These are phyloP conservation scores for Ganaspis brasiliensis DNA, from an alignment of 2,888 invertebrate genomes.

Conservation along the genomic window DNA sequence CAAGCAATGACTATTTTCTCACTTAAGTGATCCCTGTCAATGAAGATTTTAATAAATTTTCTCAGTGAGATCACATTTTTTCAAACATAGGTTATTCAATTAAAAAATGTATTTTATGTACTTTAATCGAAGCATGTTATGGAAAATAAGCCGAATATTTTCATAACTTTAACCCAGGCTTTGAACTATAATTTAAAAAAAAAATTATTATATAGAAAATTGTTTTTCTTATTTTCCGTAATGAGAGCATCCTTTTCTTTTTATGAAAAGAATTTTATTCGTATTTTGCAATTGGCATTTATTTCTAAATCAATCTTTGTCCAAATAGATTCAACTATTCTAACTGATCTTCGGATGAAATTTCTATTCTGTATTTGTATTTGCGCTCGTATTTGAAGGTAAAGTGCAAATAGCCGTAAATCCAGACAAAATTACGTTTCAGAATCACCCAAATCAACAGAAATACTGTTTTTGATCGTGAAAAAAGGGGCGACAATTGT, in stretches of 20 bases:
- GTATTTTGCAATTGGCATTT: no score
- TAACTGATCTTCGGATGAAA: background rate
- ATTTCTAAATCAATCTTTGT: background rate
- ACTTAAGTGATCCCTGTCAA: slow-evolving; percentile 1
- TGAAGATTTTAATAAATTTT: background rate
- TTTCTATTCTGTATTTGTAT: slow-evolving; percentile 12
- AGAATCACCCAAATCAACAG: slow-evolving; percentile 12
- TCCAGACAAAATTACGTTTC: slow-evolving; percentile 19
- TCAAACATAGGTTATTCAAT: no score
- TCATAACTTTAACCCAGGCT: no score
- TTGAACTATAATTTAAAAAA: no score
- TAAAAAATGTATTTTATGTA: no score
- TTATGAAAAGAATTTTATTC: no score
- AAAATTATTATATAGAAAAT: no score
- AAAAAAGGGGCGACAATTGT: slow-evolving; percentile 2
- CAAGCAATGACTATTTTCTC: background rate
- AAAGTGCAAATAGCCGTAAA: slow-evolving; percentile 27
- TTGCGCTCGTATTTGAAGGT: slow-evolving; percentile 4
- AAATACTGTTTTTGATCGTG: slow-evolving; percentile 23
- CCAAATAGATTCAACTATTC: background rate
- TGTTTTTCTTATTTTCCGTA: no score
- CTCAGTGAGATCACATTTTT: no score
- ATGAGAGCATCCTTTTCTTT: no score
- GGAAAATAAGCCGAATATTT: no score
- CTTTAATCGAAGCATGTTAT: no score